These are phyloP conservation scores for Plumapathes pennacea DNA, from an alignment of 92 coral and sea anemone species.

Conservation along the genomic window DNA sequence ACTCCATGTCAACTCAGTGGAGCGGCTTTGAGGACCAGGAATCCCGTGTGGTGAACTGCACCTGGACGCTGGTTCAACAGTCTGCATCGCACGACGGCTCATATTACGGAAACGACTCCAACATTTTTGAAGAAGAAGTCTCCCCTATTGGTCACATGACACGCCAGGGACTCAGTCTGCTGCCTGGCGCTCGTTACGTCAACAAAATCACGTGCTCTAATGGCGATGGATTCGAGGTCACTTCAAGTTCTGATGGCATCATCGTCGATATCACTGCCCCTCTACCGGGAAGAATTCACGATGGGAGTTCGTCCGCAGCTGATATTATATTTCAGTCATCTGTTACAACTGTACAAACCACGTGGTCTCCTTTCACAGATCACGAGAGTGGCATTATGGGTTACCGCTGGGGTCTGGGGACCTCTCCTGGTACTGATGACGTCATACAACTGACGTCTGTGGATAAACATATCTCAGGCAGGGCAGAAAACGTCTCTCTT, in stretches of 20 bases:
- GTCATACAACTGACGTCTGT: slow-evolving; percentile 42
- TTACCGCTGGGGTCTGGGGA: slow-evolving; percentile 75
- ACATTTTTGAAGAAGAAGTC: slow-evolving; percentile 22
- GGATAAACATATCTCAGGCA: slow-evolving; percentile 48
- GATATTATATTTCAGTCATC: slow-evolving; percentile 47
- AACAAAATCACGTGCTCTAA: slow-evolving; percentile 65
- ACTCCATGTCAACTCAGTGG: slow-evolving; percentile 55
- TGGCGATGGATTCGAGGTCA: slow-evolving; percentile 60
- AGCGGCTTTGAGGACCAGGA: slow-evolving; percentile 63
- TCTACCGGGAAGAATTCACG: slow-evolving; percentile 28
- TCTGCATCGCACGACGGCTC: slow-evolving; percentile 38
- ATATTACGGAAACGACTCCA: slow-evolving; percentile 29
- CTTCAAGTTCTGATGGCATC: slow-evolving; percentile 65
- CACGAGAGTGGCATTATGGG: slow-evolving; percentile 74
- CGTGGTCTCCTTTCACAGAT: slow-evolving; percentile 65
- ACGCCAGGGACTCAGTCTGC: slow-evolving; percentile 48
- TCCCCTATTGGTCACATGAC: slow-evolving; percentile 33
- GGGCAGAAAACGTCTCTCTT: slow-evolving; percentile 49
- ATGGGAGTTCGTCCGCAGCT: slow-evolving; percentile 36
- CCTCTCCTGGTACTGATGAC: slow-evolving; percentile 64
- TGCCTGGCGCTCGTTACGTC: slow-evolving; percentile 65
- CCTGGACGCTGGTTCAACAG: slow-evolving; percentile 57
- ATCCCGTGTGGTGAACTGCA: slow-evolving; percentile 57
- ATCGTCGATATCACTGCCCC: slow-evolving; percentile 65
- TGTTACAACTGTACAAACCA: slow-evolving; percentile 19